Conservation (phyloP, 2,797 vertebrate species). For the Eupleurogrammus muticus region DNA sequence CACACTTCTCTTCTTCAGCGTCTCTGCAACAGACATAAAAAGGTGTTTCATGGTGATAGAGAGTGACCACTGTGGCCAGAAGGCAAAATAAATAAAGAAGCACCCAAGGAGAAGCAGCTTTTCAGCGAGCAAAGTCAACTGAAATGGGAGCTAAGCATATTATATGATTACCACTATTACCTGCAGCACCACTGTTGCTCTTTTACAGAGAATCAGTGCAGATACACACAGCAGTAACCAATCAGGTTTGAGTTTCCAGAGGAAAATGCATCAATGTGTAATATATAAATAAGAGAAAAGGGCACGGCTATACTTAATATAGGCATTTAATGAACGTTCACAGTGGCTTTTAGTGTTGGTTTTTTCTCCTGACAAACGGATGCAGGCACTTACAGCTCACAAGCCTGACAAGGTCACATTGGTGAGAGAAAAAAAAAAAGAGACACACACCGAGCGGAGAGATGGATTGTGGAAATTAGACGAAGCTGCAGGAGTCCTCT, state of each 20-base stretch:
- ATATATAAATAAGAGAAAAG: not conserved
- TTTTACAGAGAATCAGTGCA: not conserved
- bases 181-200: not conserved
- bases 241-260: no score
- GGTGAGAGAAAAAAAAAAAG: not conserved
- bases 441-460: not conserved
- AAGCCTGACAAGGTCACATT: no score
- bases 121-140: no score
- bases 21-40: conserved; percentile 1
- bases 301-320: not conserved
- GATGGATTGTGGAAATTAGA: not conserved
- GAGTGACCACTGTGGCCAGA: not conserved
- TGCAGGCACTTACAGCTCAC: no score
- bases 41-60: conserved; percentile 19
- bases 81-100: no score
- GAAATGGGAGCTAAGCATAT: no score
- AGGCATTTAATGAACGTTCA: not conserved
- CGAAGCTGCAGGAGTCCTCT: not conserved
- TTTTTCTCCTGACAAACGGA: no score
- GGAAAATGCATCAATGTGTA: no score
- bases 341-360: not conserved
- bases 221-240: no score
- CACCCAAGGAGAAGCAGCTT: not conserved
- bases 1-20: conserved; percentile 16
- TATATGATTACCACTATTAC: not conserved